Conservation (phyloP, 1,140 invertebrate genomes). For the Neelides sp. region DNA sequence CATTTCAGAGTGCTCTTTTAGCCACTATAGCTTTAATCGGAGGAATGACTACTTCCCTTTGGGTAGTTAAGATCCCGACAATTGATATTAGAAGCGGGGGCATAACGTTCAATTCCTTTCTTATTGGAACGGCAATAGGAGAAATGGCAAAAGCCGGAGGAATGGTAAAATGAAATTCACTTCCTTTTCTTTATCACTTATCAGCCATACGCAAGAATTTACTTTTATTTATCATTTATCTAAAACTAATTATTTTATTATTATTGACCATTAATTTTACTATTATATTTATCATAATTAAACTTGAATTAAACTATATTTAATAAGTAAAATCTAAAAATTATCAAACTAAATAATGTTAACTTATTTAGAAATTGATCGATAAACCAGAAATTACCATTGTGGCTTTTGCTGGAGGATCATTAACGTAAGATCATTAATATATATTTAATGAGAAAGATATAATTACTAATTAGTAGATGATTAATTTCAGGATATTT, state of each 20-base stretch:
- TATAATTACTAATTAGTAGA: not conserved
- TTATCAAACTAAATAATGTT: too few species aligned
- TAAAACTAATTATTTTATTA: not conserved
- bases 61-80: conserved; percentile 7
- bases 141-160: not conserved
- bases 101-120: conserved; percentile 21
- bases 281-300: too few species aligned
- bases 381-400: conserved; percentile 13
- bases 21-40: conserved; percentile 6
- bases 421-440: conserved; percentile 10
- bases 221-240: too few species aligned
- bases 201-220: too few species aligned
- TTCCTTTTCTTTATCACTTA: too few species aligned
- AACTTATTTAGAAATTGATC: too few species aligned
- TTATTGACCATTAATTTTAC: too few species aligned
- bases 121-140: conserved; percentile 17
- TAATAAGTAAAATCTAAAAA: too few species aligned
- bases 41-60: conserved; percentile 12
- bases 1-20: conserved; percentile 4
- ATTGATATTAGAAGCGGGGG: conserved; percentile 6
- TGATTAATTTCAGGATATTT: conserved; percentile 8
- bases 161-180: too few species aligned
- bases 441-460: not conserved
- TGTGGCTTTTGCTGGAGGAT: not conserved
- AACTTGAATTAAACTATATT: too few species aligned